These are phyloP conservation scores for Rhabdornis inornatus DNA, from an alignment of 2,113 vertebrate species.

Conservation along the genomic window DNA sequence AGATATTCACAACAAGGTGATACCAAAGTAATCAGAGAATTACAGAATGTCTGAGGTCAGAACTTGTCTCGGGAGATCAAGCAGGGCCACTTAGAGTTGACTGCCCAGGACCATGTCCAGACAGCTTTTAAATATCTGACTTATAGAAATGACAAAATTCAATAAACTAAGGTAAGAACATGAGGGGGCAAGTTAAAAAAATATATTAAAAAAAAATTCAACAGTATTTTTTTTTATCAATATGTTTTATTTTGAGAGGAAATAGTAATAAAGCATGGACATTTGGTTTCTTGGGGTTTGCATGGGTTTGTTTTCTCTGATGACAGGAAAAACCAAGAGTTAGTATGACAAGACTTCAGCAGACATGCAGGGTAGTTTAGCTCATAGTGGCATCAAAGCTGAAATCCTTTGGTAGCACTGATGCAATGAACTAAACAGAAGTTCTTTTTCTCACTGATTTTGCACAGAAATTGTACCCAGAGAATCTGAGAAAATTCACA, in stretches of 20 bases:
- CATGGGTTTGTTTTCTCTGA: not conserved
- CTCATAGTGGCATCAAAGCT: not conserved
- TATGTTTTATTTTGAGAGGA: not conserved
- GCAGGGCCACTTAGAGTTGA: rapidly evolving
- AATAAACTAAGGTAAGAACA: not conserved
- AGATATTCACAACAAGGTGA: not conserved
- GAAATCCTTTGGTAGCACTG: not conserved
- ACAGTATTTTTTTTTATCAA: not conserved
- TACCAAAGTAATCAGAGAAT: not conserved
- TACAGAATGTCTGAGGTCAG: not conserved
- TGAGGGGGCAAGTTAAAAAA: not conserved
- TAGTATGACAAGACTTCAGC: not conserved
- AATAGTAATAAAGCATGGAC: not conserved
- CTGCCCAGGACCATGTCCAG: not conserved
- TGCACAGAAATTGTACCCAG: not conserved
- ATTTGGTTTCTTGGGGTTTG: not conserved
- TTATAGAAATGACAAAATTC: not conserved
- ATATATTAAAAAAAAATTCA: not conserved
- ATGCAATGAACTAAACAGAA: not conserved
- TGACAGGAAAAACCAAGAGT: not conserved
- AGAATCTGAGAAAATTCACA: not conserved
- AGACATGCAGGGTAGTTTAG: not conserved
- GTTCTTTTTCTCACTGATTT: not conserved
- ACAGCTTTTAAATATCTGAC: not conserved
- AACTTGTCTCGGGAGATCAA: not conserved